Base-by-base conservation (phyloP, 1,140 invertebrate species). In the Lycorma delicatula region DNA sequence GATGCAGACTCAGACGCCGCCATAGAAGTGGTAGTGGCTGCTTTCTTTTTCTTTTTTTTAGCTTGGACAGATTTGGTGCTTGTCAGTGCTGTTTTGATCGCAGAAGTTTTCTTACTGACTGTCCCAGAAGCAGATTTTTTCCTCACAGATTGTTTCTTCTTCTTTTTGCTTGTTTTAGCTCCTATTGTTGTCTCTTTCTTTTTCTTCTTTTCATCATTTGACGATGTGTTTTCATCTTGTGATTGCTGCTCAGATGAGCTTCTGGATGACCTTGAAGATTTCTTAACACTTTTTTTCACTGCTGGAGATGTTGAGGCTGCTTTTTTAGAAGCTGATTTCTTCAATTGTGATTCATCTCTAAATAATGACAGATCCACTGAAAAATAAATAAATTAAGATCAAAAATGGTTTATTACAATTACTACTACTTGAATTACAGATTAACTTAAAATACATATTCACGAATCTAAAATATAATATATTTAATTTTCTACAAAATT, bases 351-450 rank as follows among this genome's bases (percentile, higher is more conserved):
- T 70, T 89, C 86, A 67, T 88, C 84, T 68, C 81, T 85, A 68
- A 84, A 88, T 22, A 89, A 72, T 9, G 86, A 89, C 22, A 89
- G 74, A 71, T 89, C 87, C 74, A 89, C 86, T 88, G 71, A 36
- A 79, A 77, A 61, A 58, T 63, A 57, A 57, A 61, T 26, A 59
- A 58, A 54, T 41, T 18, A 47, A n/a, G n/a, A n/a, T n/a, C n/a
- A n/a, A n/a, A n/a, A n/a, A n/a, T n/a, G n/a, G n/a, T n/a, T n/a
- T n/a, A n/a, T n/a, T n/a, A n/a, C n/a, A n/a, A n/a, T n/a, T n/a
- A n/a, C n/a, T n/a, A n/a, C n/a, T n/a, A n/a, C n/a, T n/a, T n/a
- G n/a, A n/a, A n/a, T n/a, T n/a, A n/a, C n/a, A n/a, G n/a, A n/a
- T n/a, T n/a, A n/a, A n/a, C n/a, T n/a, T n/a, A n/a, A n/a, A n/a